These are phyloP conservation scores for Limnephilus lunatus DNA, from an alignment of 2,888 invertebrate genomes.

Conservation along the genomic window DNA sequence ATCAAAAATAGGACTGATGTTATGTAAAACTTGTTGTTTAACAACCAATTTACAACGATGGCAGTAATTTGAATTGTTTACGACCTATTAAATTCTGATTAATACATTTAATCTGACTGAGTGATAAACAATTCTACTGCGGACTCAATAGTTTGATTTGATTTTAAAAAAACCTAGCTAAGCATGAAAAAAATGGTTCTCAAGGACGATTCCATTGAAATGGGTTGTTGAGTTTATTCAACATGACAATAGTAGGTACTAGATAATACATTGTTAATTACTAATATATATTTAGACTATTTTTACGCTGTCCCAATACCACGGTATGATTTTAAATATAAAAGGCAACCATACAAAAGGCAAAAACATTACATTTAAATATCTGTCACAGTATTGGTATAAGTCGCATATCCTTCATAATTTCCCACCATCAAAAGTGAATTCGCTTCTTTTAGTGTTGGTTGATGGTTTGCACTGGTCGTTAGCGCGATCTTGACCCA, in stretches of 20 bases:
- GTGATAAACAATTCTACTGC: background rate
- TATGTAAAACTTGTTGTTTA: background rate
- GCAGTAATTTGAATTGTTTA: background rate
- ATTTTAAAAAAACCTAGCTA: too few relatives aligned
- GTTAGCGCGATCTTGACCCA: constrained; percentile 26
- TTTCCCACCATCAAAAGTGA: background rate
- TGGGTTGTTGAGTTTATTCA: background rate
- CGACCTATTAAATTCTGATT: background rate
- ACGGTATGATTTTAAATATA: too few relatives aligned
- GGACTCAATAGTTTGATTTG: too few relatives aligned
- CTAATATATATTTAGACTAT: too few relatives aligned
- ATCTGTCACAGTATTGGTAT: background rate
- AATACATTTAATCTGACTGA: background rate
- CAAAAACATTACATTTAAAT: background rate
- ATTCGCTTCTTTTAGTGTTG: background rate
- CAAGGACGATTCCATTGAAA: background rate
- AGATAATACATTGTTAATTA: too few relatives aligned
- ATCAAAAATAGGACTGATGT: background rate
- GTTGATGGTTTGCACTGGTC: constrained; percentile 9
- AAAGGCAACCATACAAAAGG: too few relatives aligned
- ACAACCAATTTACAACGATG: background rate
- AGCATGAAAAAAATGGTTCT: background rate
- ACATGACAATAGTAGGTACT: too few relatives aligned
- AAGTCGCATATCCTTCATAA: background rate
- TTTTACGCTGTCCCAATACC: too few relatives aligned